Evolutionary conservation across 2,113 vertebrate species (phyloP).

Genomic region (Donacobius atricapilla): DNA sequence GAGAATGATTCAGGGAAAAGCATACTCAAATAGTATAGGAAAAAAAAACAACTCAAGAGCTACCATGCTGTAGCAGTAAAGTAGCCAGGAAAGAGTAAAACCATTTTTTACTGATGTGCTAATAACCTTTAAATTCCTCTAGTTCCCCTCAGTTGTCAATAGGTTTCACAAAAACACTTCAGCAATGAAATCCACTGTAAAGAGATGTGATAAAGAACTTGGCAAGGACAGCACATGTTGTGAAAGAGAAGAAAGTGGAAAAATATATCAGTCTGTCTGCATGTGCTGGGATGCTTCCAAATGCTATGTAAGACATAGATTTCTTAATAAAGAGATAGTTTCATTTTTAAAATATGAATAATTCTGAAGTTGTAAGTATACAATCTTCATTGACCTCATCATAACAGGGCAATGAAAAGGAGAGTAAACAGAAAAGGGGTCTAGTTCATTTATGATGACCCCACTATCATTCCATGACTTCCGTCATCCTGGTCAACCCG

Average conservation of each 20-base stretch:
- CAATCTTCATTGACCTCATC: background rate
- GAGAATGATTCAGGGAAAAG: background rate
- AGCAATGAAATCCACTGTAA: background rate
- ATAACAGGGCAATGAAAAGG: background rate
- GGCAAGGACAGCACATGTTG: background rate
- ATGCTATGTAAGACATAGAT: background rate
- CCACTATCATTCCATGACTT: background rate
- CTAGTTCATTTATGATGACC: background rate
- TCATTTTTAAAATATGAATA: background rate
- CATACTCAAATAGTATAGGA: background rate
- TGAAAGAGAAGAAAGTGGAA: background rate
- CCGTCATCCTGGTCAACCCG: background rate
- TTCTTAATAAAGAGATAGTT: background rate
- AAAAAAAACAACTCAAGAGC: background rate
- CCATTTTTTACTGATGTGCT: background rate
- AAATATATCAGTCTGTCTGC: background rate
- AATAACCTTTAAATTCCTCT: background rate
- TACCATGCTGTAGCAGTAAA: background rate
- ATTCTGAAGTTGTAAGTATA: background rate
- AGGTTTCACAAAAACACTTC: background rate
- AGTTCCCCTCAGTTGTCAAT: background rate
- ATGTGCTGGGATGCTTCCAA: background rate
- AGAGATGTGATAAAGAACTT: background rate
- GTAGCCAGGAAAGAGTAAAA: background rate
- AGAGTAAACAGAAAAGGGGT: background rate